Evolutionary conservation across 2,797 vertebrate genomes (phyloP).

Genomic region (Artibeus lituratus): DNA sequence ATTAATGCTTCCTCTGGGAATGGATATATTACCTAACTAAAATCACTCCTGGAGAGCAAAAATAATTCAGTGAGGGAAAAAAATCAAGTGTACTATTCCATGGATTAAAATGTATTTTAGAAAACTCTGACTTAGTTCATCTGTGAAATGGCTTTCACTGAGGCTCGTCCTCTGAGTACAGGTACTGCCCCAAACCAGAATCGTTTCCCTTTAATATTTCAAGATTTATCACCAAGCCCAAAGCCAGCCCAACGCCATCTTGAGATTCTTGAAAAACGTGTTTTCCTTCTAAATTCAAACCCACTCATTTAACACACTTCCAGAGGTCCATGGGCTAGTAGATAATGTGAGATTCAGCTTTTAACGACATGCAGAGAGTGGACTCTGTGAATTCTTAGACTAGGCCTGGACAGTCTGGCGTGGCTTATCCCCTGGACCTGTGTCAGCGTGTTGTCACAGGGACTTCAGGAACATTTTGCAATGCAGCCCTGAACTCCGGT

Average conservation of each 20-base stretch:
- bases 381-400: fast-evolving
- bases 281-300: conserved; percentile 13
- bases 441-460: neutral
- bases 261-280: neutral
- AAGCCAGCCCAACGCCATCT: neutral
- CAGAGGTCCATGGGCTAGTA: fast-evolving
- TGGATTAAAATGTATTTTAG: conserved; percentile 66
- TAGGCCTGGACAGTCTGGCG: neutral
- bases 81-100: conserved; percentile 64
- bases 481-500: conserved; percentile 50
- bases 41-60: conserved; percentile 65
- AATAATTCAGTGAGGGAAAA: conserved; percentile 72
- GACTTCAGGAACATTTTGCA: conserved; percentile 65
- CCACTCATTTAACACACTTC: fast-evolving
- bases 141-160: conserved; percentile 47
- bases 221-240: neutral
- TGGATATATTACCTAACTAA: conserved; percentile 54
- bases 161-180: neutral
- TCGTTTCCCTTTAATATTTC: neutral
- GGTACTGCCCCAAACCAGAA: neutral
- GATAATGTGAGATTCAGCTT: neutral
- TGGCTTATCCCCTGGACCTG: neutral
- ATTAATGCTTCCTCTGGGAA: conserved; percentile 70
- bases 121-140: conserved; percentile 39
- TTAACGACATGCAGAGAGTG: neutral